phyloP scores from a whole-genome alignment of 2,797 vertebrate genomes.

The Xenentodon cancila region DNA sequence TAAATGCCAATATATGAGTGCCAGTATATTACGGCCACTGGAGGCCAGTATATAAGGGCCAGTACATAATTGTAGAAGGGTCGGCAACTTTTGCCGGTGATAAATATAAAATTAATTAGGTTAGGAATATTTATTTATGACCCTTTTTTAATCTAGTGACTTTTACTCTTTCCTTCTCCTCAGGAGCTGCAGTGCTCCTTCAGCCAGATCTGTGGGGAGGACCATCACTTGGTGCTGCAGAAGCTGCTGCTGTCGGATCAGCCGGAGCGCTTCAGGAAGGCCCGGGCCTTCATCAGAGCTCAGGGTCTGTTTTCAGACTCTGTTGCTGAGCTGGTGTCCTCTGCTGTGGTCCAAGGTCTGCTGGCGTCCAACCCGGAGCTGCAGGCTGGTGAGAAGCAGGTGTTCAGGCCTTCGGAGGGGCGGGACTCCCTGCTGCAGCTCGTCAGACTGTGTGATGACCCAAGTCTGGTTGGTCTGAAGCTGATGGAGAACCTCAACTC shows the following conservation, averaged over 20 bases:
- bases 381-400: slow-evolving; percentile 65
- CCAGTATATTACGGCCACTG: too few species aligned
- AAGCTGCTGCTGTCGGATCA: slow-evolving; percentile 84
- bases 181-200: slow-evolving; percentile 91
- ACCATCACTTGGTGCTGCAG: slow-evolving; percentile 79
- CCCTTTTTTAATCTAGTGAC: neutral
- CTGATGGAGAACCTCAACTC: slow-evolving; percentile 86
- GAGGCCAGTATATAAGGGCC: too few species aligned
- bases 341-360: slow-evolving; percentile 82
- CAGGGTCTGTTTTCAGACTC: slow-evolving; percentile 81
- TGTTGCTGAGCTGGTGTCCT: slow-evolving; percentile 87
- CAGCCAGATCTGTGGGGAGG: slow-evolving; percentile 76
- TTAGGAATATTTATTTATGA: too few species aligned
- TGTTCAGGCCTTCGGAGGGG: slow-evolving; percentile 79
- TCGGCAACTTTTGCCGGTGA: neutral
- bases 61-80: too few species aligned
- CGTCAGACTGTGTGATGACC: slow-evolving; percentile 90
- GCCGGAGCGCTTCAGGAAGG: slow-evolving; percentile 82
- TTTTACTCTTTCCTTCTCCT: neutral
- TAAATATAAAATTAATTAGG: too few species aligned
- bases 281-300: slow-evolving; percentile 87
- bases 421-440: slow-evolving; percentile 86
- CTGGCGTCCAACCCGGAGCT: slow-evolving; percentile 70
- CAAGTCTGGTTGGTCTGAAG: slow-evolving; percentile 84
- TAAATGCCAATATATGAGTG: too few species aligned